Base-by-base conservation (phyloP, 2,113 vertebrate genomes). In the Numida meleagris region DNA sequence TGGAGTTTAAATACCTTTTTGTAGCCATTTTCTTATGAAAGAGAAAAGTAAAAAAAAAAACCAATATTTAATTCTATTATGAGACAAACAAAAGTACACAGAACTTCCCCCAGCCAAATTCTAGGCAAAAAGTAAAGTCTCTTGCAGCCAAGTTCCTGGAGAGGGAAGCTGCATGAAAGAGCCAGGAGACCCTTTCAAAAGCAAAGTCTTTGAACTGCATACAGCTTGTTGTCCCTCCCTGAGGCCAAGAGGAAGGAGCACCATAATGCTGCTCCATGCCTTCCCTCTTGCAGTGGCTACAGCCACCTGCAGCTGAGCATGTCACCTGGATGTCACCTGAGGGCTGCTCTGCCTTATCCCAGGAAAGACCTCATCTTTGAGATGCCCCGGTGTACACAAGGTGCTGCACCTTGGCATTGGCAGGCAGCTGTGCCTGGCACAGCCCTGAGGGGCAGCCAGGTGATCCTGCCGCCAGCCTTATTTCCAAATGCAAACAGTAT, bases 1-100 rank as follows among this genome's bases (percentile, higher is more conserved):
- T 84, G 77, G 94, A 91, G 82, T 51, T 89, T 90, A 84, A 96
- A 96, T 87, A 86, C 62, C 43, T 31, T 94, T 96, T 81, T 87
- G 89, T 89, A 95, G 88, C 72, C 34, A 90, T 93, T 91, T 94
- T 91, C 76, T 91, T 78, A 68, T 55, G 82, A 93, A 95, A 91
- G 90, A 82, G 76, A 71, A 95, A 96, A 95, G 88, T 91, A 94
- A 95, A 95, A 91, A 92, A 77, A 95, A 89, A 87, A n/a, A n/a
- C n/a, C 91, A 89, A 85, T 62, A 65, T 88, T 89, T 89, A 85
- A 66, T 93, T 95, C 89, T 82, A 57, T 88, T 90, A 81, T 1
- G 1, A 91, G 79, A 86, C 87, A 95, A 95, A 95, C n/a, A 31
- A 90, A 93, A 95, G 92, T 81, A 91, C 86, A 94, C 72, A 94